Conservation (phyloP, 1,140 invertebrate genomes). For the Oreohelix idahoensis region DNA sequence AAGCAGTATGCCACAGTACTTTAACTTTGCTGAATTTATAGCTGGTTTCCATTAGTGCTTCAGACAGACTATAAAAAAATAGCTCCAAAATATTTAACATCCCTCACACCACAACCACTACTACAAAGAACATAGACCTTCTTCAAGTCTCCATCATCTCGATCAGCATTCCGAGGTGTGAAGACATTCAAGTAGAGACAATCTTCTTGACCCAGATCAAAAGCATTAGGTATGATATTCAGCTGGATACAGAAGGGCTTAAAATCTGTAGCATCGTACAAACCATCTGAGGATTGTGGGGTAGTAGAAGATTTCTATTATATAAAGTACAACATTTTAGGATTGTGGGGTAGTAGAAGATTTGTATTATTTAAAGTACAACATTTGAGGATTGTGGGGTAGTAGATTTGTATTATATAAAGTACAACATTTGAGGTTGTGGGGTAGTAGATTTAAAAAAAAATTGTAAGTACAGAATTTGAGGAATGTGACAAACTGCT, state of each 20-base stretch:
- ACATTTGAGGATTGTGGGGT: conserved; percentile 4
- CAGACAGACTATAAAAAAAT: no score
- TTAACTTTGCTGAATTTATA: no score
- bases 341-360: background rate
- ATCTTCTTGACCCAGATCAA: conserved; percentile 16
- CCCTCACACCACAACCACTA: no score
- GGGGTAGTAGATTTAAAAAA: no score
- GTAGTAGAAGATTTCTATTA: background rate
- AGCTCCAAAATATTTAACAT: no score
- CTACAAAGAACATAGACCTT: background rate
- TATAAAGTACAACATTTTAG: conserved; percentile 21
- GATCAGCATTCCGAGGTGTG: background rate
- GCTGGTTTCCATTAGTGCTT: no score
- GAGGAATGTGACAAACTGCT: no score
- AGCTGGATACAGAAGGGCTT: conserved; percentile 21
- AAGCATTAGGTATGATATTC: background rate
- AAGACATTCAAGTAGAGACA: conserved; percentile 26
- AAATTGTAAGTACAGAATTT: no score
- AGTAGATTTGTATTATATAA: background rate
- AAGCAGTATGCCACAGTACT: no score
- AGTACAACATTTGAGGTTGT: conserved; percentile 19
- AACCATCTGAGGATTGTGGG: conserved; percentile 16
- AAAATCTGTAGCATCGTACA: conserved; percentile 22
- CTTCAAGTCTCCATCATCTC: conserved; percentile 3
- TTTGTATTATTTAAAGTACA: background rate